phyloP scores from a whole-genome alignment of 2,113 vertebrate genomes.

The Upupa epops region DNA sequence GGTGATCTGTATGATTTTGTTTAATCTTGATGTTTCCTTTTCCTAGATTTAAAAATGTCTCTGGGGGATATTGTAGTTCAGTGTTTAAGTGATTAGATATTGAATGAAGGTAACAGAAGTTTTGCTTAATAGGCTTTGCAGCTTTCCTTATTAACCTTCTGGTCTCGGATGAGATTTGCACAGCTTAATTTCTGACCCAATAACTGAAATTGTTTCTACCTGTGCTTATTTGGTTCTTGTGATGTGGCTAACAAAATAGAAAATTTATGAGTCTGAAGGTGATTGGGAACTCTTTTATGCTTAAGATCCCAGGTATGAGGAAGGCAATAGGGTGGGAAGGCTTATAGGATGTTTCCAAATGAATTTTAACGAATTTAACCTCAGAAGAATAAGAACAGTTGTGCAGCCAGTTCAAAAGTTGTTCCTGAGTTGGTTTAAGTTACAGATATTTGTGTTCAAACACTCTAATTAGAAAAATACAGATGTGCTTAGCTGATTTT shows the following conservation, averaged over 20 bases:
- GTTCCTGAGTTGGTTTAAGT: neutral
- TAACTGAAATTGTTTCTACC: neutral
- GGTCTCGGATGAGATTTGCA: neutral
- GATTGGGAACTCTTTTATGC: neutral
- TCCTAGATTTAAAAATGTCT: neutral
- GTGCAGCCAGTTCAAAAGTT: neutral
- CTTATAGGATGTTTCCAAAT: neutral
- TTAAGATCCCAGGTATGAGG: neutral
- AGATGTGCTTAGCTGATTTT: neutral
- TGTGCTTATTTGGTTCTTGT: neutral
- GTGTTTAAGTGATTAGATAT: neutral
- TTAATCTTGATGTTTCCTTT: neutral
- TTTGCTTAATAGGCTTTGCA: slow-evolving; percentile 27
- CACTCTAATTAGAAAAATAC: neutral
- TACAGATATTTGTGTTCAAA: neutral
- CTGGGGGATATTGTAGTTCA: neutral
- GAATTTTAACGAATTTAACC: neutral
- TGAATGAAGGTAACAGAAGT: slow-evolving; percentile 13
- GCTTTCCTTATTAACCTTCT: slow-evolving; percentile 16
- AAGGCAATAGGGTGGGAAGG: neutral
- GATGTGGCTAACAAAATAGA: neutral
- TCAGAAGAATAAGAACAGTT: neutral
- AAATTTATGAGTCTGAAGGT: neutral
- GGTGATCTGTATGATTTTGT: neutral
- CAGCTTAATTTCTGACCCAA: slow-evolving; percentile 33